Percentiles rank a stretch among this genome's conserved stretches.
Conservation (phyloP, 2,888 invertebrate genomes). For the Synanthedon myopaeformis region DNA sequence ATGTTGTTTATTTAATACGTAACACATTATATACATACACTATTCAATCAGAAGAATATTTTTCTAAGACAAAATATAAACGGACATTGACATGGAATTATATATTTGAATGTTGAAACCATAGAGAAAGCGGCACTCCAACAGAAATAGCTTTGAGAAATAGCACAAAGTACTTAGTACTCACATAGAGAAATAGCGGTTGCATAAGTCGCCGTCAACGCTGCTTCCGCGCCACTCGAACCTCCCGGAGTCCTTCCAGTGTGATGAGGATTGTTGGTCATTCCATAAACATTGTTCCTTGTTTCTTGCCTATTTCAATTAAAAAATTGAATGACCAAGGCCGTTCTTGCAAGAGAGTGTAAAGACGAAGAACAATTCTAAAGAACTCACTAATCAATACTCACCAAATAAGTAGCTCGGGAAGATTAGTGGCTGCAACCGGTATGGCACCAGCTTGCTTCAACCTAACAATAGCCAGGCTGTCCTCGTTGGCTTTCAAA, state of each 20-base stretch:
- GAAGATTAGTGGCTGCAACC: constrained; percentile 88
- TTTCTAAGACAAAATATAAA: no score
- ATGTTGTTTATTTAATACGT: no score
- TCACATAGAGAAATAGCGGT: constrained; percentile 86
- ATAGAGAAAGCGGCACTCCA: no score
- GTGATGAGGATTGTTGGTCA: constrained; percentile 93
- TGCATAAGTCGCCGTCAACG: constrained; percentile 82
- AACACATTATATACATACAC: no score
- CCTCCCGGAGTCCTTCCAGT: constrained; percentile 88
- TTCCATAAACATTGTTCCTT: constrained; percentile 88
- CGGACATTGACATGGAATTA: no score
- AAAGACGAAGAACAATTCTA: no score
- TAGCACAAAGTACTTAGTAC: constrained; percentile 4
- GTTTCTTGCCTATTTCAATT: constrained; percentile 76
- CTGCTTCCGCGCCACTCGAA: constrained; percentile 90
- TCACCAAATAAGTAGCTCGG: constrained; percentile 91
- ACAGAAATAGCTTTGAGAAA: no score
- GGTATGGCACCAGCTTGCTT: constrained; percentile 89
- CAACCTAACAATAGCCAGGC: constrained; percentile 77
- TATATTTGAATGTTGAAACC: no score
- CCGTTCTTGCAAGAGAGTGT: no score
- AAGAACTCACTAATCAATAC: background rate
- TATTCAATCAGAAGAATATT: no score
- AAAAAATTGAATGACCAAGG: background rate
- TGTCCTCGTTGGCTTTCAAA: constrained; percentile 77